phyloP scores from a whole-genome alignment of 2,113 vertebrate genomes.

The Dasyurus viverrinus region DNA sequence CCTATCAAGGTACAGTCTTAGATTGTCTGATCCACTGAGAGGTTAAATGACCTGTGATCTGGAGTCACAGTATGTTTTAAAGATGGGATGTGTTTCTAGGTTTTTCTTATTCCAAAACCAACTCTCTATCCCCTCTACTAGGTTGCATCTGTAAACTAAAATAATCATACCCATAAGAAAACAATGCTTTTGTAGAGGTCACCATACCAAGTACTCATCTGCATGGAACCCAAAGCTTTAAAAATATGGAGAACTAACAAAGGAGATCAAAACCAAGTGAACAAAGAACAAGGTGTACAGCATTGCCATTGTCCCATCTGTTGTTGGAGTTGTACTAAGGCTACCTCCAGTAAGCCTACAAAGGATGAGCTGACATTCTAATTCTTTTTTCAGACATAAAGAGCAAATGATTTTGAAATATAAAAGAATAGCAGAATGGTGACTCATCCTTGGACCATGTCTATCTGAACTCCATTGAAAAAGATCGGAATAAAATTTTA shows the following conservation, averaged over 20 bases:
- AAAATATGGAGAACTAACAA: neutral
- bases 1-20: neutral
- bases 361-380: neutral
- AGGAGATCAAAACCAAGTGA: neutral
- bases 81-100: neutral
- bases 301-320: neutral
- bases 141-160: neutral
- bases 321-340: neutral
- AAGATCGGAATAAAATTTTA: neutral
- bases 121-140: neutral
- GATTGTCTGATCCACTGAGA: neutral
- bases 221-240: neutral
- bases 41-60: neutral
- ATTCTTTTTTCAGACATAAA: neutral
- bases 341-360: neutral
- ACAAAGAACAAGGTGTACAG: neutral
- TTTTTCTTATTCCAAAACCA: neutral
- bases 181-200: neutral
- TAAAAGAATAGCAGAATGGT: neutral
- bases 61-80: neutral
- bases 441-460: neutral
- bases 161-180: neutral
- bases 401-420: neutral
- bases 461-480: neutral
- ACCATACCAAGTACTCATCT: neutral